phyloP scores from a whole-genome alignment of 2,113 vertebrate genomes.

The Malurus melanocephalus region DNA sequence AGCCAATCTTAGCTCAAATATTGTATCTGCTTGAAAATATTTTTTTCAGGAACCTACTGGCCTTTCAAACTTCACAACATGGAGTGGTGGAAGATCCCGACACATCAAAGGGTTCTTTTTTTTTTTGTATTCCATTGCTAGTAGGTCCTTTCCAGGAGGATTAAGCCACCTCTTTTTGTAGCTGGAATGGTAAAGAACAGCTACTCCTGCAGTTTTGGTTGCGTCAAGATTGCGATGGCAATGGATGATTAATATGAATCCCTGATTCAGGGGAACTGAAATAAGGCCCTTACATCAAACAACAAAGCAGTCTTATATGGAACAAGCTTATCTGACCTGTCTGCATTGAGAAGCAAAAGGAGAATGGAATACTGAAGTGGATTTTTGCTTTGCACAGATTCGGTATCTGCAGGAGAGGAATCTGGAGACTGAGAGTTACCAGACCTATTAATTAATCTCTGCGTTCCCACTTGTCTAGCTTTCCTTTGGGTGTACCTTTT shows the following conservation, averaged over 20 bases:
- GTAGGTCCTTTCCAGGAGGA: background rate
- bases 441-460: background rate
- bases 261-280: background rate
- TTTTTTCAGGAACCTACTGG: background rate
- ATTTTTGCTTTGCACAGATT: background rate
- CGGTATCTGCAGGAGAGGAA: background rate
- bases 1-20: background rate
- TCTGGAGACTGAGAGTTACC: background rate
- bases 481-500: background rate
- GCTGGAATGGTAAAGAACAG: background rate
- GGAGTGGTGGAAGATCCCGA: background rate
- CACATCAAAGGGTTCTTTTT: background rate
- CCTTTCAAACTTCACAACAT: background rate
- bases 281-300: background rate
- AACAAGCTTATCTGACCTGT: background rate
- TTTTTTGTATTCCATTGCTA: background rate
- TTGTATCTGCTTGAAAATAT: background rate
- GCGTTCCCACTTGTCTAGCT: background rate
- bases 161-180: background rate
- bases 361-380: background rate
- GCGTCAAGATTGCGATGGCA: background rate
- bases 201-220: background rate
- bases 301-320: background rate
- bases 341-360: background rate
- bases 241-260: background rate